Percentiles rank a stretch among this genome's conserved stretches.
Evolutionary conservation across 2,113 vertebrate species (phyloP).

Genomic region (Struthio camelus): DNA sequence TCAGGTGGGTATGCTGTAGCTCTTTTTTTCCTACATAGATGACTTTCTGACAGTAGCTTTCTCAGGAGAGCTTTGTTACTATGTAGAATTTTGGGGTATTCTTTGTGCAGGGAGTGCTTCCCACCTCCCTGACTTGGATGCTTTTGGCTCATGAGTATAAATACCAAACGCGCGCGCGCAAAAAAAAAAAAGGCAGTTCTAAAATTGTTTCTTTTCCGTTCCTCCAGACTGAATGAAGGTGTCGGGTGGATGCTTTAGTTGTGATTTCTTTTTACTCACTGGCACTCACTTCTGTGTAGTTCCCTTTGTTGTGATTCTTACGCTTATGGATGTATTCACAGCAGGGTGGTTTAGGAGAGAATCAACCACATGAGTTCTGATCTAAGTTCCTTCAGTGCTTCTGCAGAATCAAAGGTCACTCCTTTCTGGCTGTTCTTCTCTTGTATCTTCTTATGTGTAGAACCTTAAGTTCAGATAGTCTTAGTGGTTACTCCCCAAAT

Average conservation of each 20-base stretch:
- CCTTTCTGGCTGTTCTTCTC: neutral
- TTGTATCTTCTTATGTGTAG: neutral
- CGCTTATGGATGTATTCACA: neutral
- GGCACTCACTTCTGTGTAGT: neutral
- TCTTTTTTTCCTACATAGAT: neutral
- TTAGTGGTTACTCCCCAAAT: neutral
- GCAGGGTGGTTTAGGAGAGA: neutral
- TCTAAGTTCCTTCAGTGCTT: neutral
- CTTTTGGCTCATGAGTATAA: neutral
- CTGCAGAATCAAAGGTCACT: neutral
- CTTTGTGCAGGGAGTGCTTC: neutral
- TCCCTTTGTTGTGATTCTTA: neutral
- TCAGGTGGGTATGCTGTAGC: constrained; percentile 17
- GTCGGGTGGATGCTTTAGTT: neutral
- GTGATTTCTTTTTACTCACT: neutral
- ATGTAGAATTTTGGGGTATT: neutral
- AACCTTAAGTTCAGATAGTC: neutral
- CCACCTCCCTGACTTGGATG: neutral
- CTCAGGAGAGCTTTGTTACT: neutral
- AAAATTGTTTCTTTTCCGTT: neutral
- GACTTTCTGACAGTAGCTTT: neutral
- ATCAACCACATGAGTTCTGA: neutral
- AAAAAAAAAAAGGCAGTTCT: neutral
- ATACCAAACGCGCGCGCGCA: no score
- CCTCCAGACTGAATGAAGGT: neutral